Evolutionary conservation across 2,888 invertebrate species (phyloP).

Genomic region (Cylloceria caligata): DNA sequence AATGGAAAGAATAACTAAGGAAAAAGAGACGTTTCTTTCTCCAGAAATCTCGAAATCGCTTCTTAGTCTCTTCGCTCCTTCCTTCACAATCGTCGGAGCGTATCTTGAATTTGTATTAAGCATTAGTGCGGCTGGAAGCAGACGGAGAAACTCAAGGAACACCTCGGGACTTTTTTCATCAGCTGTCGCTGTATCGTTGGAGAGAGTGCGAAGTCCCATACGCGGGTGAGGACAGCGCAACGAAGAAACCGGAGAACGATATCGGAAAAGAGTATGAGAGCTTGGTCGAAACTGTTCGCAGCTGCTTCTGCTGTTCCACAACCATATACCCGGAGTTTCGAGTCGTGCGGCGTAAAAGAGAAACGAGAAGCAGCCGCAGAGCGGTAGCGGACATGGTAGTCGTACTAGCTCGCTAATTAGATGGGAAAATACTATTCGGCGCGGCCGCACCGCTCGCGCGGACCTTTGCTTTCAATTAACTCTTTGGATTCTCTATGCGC

Average conservation of each 20-base stretch:
- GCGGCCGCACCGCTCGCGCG: conserved; percentile 27
- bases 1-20: neutral
- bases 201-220: conserved; percentile 2
- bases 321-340: conserved; percentile 33
- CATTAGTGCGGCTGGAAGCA: conserved; percentile 58
- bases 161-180: conserved; percentile 31
- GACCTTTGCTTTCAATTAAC: conserved; percentile 62
- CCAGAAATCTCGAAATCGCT: conserved; percentile 55
- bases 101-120: conserved; percentile 70
- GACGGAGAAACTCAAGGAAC: conserved; percentile 36
- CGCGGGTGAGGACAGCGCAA: conserved; percentile 19
- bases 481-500: conserved; percentile 38
- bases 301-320: conserved; percentile 69
- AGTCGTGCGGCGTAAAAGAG: conserved; percentile 62
- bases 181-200: conserved; percentile 29
- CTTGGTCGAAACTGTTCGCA: conserved; percentile 63
- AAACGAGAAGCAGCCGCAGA: conserved; percentile 67
- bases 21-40: conserved; percentile 60
- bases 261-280: conserved; percentile 55
- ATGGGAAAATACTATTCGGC: conserved; percentile 73
- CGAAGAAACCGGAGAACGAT: conserved; percentile 35
- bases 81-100: conserved; percentile 57
- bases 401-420: conserved; percentile 72
- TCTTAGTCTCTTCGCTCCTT: conserved; percentile 35
- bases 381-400: conserved; percentile 68